Percentiles rank a stretch among this genome's conserved stretches.
phyloP scores from a whole-genome alignment of 2,113 vertebrate genomes.

The Stictonetta naevosa region DNA sequence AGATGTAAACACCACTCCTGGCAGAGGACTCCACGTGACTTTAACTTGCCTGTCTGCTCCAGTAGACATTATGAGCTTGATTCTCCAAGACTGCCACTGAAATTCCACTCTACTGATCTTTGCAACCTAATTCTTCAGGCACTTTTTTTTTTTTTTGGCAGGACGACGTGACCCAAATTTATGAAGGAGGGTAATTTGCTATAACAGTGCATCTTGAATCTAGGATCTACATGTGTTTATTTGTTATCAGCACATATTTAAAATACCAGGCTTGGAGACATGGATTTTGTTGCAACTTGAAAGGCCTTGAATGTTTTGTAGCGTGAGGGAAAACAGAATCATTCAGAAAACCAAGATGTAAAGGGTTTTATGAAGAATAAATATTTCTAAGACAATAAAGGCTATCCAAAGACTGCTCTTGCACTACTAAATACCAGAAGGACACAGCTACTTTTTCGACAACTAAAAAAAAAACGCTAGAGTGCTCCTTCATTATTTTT shows the following conservation, averaged over 20 bases:
- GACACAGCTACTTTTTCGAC: conserved; percentile 7
- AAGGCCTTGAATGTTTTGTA: conserved; percentile 15
- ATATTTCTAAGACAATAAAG: conserved; percentile 39
- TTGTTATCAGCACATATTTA: conserved; percentile 18
- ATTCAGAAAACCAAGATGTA: conserved; percentile 29
- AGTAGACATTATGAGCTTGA: conserved; percentile 63
- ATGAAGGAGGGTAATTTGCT: conserved; percentile 50
- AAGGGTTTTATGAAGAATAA: conserved; percentile 39
- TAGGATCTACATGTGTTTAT: not conserved
- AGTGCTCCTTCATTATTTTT: not conserved
- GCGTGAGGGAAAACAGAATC: not conserved
- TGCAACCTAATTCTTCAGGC: conserved; percentile 71
- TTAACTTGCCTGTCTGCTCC: conserved; percentile 65
- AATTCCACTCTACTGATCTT: conserved; percentile 70
- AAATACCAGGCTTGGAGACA: conserved; percentile 26
- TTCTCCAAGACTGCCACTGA: conserved; percentile 71
- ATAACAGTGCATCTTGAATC: conserved; percentile 28
- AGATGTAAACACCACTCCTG: conserved; percentile 14
- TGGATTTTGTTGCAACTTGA: conserved; percentile 15
- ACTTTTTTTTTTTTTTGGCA: not conserved
- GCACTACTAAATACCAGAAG: conserved; percentile 16
- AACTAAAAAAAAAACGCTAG: conserved; percentile 2
- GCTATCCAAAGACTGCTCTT: not conserved
- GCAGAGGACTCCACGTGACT: conserved; percentile 41
- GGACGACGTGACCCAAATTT: conserved; percentile 70